Conservation (phyloP, 2,888 invertebrate genomes). For the Thalpophila matura region DNA sequence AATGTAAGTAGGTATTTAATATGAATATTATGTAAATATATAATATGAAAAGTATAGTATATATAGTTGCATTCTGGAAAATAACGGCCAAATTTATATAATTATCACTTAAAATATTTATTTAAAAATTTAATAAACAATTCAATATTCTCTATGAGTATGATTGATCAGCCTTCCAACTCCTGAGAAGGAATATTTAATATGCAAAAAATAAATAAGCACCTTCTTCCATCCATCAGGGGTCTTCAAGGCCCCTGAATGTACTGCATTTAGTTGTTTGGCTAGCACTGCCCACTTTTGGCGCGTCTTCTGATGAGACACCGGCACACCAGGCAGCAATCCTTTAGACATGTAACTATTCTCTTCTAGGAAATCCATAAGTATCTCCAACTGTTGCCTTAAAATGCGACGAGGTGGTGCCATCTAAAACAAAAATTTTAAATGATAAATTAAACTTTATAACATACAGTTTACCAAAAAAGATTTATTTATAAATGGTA, state of each 20-base stretch:
- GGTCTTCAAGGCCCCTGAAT: conserved; percentile 78
- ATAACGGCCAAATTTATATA: no score
- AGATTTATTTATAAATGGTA: neutral
- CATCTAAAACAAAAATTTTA: conserved; percentile 70
- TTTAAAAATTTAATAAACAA: no score
- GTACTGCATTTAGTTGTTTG: conserved; percentile 81
- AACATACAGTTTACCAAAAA: neutral
- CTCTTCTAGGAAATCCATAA: conserved; percentile 81
- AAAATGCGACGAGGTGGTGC: conserved; percentile 84
- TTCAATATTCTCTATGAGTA: no score
- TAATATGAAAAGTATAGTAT: no score
- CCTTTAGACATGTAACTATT: conserved; percentile 82
- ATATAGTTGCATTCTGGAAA: no score
- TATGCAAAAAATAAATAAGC: no score
- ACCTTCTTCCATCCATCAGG: conserved; percentile 86
- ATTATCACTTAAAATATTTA: no score
- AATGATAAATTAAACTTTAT: conserved; percentile 7
- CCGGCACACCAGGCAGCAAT: conserved; percentile 73
- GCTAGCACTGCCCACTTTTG: conserved; percentile 81
- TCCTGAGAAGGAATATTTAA: no score
- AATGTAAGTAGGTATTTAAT: no score
- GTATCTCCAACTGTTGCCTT: conserved; percentile 79
- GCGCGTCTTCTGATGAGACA: conserved; percentile 74
- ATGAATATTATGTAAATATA: no score
- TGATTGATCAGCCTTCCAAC: no score